Evolutionary conservation across 1,140 invertebrate genomes (phyloP).

Genomic region (Caenorhabditis inopinata): DNA sequence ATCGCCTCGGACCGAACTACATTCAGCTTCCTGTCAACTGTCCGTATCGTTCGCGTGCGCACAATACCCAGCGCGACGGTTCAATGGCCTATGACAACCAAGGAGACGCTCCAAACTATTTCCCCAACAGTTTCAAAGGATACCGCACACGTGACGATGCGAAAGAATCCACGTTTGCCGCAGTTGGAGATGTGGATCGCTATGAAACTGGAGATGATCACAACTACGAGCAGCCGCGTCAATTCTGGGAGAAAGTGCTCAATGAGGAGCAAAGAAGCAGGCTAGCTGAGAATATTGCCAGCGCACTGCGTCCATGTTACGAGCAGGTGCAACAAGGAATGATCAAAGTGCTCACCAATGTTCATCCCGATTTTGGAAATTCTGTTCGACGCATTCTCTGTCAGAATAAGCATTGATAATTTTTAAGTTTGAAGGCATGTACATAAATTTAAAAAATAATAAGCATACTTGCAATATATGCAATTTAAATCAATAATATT

Average conservation of each 20-base stretch:
- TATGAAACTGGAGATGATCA: conserved; percentile 83
- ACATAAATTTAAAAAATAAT: not conserved
- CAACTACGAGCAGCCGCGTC: conserved; percentile 80
- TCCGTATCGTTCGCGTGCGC: conserved; percentile 72
- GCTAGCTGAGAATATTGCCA: conserved; percentile 79
- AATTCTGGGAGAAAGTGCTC: conserved; percentile 78
- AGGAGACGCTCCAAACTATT: conserved; percentile 83
- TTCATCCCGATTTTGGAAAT: conserved; percentile 68
- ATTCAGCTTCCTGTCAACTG: conserved; percentile 90
- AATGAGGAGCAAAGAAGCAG: conserved; percentile 75
- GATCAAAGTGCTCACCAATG: conserved; percentile 67
- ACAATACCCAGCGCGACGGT: conserved; percentile 86
- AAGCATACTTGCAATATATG: no score
- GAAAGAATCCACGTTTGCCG: conserved; percentile 61
- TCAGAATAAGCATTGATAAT: not conserved
- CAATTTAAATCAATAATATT: no score
- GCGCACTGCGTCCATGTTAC: conserved; percentile 75
- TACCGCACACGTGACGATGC: conserved; percentile 68
- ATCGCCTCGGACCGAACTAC: conserved; percentile 87
- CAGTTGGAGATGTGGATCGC: conserved; percentile 72
- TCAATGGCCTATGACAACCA: conserved; percentile 71
- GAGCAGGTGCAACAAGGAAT: conserved; percentile 77
- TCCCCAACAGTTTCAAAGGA: conserved; percentile 87
- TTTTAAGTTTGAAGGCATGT: not conserved
- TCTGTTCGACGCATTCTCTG: not conserved